Base-by-base conservation (phyloP, 2,113 vertebrate genomes). In the Cynoglossus semilaevis region DNA sequence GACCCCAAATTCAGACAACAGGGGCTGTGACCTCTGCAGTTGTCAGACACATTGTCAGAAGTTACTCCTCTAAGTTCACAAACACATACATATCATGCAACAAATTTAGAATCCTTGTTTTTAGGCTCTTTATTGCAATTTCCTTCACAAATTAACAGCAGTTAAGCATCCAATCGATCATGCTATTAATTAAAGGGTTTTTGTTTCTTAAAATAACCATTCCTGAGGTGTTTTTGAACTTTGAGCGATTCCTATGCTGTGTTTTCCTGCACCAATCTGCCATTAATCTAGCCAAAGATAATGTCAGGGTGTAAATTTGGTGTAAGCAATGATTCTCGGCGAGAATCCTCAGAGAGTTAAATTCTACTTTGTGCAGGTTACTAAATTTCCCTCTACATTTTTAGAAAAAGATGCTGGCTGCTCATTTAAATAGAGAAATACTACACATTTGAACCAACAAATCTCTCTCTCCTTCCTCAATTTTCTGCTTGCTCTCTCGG, bases 391-490 rank as follows among this genome's bases (percentile, higher is more conserved):
- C 78, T 74, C 64, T 45, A 65, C 59, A 57, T 76, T 77, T 79
- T 84, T 81, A 61, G 62, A 71, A 74, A 82, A 82, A 75, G 62
- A 85, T 79, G 75, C 82, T 62, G 70, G 43, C 63, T 77, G 63
- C 82, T 85, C 78, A 84, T 89, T 85, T 89, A 76, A 85, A 87
- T 73, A 79, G 78, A 83, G 78, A 82, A 85, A 83, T 85, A 86
- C 76, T 68, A 72, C 79, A 74, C 81, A 83, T 89, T 85, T 86
- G 80, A 83, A 87, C 84, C 79, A 85, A 86, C 81, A 85, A 84
- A 69, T 76, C 72, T 76, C 76, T 73, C 78, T 59, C 51, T 47
- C 50, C 55, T 57, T 61, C 66, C 69, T 5, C 67, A 53, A 60
- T 67, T 59, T 79, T 73, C 74, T 74, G 77, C 77, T 67, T 68